These are phyloP conservation scores for Catharus bicknelli DNA, from an alignment of 2,113 vertebrate species.

Conservation along the genomic window DNA sequence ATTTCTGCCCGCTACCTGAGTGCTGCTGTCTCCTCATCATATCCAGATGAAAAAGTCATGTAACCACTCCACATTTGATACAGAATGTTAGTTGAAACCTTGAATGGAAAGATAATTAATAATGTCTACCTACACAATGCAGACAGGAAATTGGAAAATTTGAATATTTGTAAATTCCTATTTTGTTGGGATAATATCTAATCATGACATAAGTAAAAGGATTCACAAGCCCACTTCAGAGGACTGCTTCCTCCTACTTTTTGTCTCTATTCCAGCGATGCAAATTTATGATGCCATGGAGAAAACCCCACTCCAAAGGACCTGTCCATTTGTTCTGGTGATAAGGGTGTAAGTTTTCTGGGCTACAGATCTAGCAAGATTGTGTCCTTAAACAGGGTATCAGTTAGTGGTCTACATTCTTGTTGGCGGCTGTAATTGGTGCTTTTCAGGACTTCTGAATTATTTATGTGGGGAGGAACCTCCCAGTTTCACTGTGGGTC, in stretches of 20 bases:
- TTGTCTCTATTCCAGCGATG: not conserved
- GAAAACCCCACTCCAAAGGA: not conserved
- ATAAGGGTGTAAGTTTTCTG: not conserved
- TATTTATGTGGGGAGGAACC: not conserved
- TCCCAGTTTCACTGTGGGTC: not conserved
- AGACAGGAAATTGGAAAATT: not conserved
- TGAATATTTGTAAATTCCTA: not conserved
- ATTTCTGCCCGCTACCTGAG: not conserved
- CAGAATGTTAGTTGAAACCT: not conserved
- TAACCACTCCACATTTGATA: not conserved
- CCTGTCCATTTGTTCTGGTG: not conserved
- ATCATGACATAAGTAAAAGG: not conserved
- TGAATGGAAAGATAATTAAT: not conserved
- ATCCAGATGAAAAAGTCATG: not conserved
- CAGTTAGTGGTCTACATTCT: not conserved
- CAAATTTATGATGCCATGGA: not conserved
- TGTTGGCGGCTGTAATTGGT: not conserved
- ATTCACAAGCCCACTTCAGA: not conserved
- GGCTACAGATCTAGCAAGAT: not conserved
- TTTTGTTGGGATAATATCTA: not conserved
- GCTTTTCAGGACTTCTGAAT: not conserved
- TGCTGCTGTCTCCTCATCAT: not conserved
- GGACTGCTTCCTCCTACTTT: not conserved
- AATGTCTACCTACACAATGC: not conserved
- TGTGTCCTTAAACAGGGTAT: not conserved